Evolutionary conservation across 2,113 vertebrate genomes (phyloP).

Genomic region (Caloenas nicobarica): DNA sequence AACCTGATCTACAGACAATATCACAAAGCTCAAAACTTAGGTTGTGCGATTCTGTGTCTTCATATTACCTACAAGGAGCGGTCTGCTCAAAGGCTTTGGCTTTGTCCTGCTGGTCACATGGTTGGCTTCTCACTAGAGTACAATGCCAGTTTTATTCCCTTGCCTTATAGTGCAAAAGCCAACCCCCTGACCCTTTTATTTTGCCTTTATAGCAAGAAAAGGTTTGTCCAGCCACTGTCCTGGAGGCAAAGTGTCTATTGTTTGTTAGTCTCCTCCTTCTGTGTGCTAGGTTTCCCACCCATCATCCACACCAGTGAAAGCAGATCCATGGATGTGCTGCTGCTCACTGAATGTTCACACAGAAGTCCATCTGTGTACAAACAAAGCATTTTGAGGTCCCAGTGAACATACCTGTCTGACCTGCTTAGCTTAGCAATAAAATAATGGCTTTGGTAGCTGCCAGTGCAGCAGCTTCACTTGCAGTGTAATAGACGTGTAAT

Average conservation of each 20-base stretch:
- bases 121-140: neutral
- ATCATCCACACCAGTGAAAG: neutral
- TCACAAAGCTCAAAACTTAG: neutral
- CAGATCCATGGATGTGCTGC: neutral
- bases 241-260: neutral
- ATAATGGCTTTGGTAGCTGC: neutral
- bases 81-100: neutral
- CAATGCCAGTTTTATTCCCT: neutral
- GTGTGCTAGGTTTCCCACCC: neutral
- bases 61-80: neutral
- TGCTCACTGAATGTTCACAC: neutral
- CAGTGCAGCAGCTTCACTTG: neutral
- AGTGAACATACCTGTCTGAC: neutral
- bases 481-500: neutral
- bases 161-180: neutral
- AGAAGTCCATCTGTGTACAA: neutral
- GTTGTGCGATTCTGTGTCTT: neutral
- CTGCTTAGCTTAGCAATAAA: neutral
- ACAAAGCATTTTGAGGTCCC: fast-evolving
- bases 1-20: neutral
- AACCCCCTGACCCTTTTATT: neutral
- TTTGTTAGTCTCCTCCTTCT: neutral
- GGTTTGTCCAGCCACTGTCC: neutral
- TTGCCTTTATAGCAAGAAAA: neutral
- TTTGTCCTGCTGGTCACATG: neutral